phyloP scores from a whole-genome alignment of 1,140 invertebrate genomes.

The Oppia nitens region DNA sequence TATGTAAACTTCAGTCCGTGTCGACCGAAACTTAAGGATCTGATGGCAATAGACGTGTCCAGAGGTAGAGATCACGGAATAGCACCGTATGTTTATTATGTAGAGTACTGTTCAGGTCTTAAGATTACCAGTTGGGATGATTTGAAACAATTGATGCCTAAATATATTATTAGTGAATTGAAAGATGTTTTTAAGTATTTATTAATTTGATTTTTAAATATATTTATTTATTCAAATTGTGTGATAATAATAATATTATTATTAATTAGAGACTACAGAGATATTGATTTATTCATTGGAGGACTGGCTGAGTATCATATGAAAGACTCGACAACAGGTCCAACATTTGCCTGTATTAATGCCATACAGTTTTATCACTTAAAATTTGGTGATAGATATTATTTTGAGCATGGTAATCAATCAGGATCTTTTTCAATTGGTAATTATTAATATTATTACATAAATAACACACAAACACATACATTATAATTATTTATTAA shows the following conservation, averaged over 20 bases:
- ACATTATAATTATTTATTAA: background rate
- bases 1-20: slow-evolving; percentile 36
- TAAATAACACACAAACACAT: background rate
- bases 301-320: slow-evolving; percentile 41
- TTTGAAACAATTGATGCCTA: slow-evolving; percentile 21
- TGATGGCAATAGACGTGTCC: slow-evolving; percentile 25
- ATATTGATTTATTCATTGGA: slow-evolving; percentile 45
- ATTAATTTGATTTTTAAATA: background rate
- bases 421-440: slow-evolving; percentile 31
- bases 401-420: slow-evolving; percentile 31
- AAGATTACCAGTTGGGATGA: slow-evolving; percentile 32
- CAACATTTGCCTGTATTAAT: slow-evolving; percentile 89
- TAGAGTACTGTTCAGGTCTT: slow-evolving; percentile 57
- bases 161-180: slow-evolving; percentile 4
- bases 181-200: slow-evolving; percentile 12
- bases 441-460: slow-evolving; percentile 10
- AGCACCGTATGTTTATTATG: slow-evolving; percentile 31
- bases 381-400: slow-evolving; percentile 39
- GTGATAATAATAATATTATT: background rate
- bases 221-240: background rate
- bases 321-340: slow-evolving; percentile 60
- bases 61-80: slow-evolving; percentile 38
- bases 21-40: slow-evolving; percentile 20
- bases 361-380: slow-evolving; percentile 80
- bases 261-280: slow-evolving; percentile 26